Conservation (phyloP, 92 coral and sea anemone species). For the Porites rus region DNA sequence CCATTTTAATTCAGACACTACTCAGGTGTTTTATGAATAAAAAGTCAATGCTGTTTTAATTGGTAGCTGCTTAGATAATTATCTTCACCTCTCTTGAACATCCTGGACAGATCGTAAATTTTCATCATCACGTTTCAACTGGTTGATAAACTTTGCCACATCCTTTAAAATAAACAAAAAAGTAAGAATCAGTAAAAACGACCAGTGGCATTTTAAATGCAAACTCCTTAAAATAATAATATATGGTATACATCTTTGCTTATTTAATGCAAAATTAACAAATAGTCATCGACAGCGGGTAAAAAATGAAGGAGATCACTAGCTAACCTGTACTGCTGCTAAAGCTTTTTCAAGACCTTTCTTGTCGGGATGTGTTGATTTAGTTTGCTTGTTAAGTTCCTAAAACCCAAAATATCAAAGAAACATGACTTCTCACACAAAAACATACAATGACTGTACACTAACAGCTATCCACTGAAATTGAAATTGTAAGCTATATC, state of each 20-base stretch:
- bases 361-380: slow-evolving; percentile 85
- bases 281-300: no score
- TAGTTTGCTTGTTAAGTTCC: slow-evolving; percentile 95
- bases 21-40: no score
- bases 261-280: no score
- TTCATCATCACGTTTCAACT: slow-evolving; percentile 96
- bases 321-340: slow-evolving; percentile 87
- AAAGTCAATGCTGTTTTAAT: no score
- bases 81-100: slow-evolving; percentile 88
- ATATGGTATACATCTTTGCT: no score
- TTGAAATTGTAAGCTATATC: no score
- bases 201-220: background rate
- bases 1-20: no score
- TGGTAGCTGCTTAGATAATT: no score
- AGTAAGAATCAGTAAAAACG: background rate
- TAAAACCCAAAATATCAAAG: slow-evolving; percentile 25
- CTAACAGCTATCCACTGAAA: no score
- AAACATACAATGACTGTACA: no score
- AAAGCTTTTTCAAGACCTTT: slow-evolving; percentile 91
- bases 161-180: slow-evolving; percentile 58
- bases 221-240: no score
- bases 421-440: background rate
- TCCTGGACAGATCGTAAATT: slow-evolving; percentile 88
- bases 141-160: slow-evolving; percentile 95
- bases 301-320: no score